Base-by-base conservation (phyloP, 2,113 vertebrate species). In the Cheirogaleus medius region DNA sequence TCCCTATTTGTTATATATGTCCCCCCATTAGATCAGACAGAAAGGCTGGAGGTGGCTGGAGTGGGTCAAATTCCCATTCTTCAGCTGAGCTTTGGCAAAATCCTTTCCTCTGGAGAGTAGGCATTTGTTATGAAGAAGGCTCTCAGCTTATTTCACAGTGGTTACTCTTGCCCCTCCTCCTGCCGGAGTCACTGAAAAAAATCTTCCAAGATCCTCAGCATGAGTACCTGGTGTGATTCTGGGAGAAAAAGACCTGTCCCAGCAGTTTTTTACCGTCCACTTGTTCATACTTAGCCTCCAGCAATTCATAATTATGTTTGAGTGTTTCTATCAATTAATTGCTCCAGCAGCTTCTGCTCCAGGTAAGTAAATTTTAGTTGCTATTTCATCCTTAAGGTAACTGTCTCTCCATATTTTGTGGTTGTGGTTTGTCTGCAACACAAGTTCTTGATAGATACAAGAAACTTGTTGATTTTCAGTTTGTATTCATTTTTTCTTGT, bases 401-500 rank as follows among this genome's bases (percentile, higher is more conserved):
- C 14, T 49, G 8, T 63, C 17, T 58, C 37, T 91, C 54, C 64
- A 87, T 13, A 89, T 69, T 95, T 73, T 8, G 25, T 2, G 11
- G 14, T 76, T 23, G n/a, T 54, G 18, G 3, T 76, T 89, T 63
- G 27, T 44, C 34, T 69, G 12, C 25, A 77, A 77, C 32, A 17
- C 39, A 15, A 37, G 4, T 76, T 94, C 20, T 74, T 81, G 3
- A 47, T 8, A 1, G 5, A 58, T 4, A 25, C 11, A 71, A 87
- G 42, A 60, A 82, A 94, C 58, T 20, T 94, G 66, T 69, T 94
- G 27, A 58, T 23, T 64, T 71, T 90, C 52, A 80, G 32, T 73
- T 60, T 44, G 8, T 78, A 25, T 94, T 91, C 18, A 7, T 68
- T 90, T 97, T 97, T 86, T 76, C 37, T 82, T 77, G 15, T 52